Evolutionary conservation across 2,888 invertebrate genomes (phyloP).

Genomic region (Lepidochitona cinerea): DNA sequence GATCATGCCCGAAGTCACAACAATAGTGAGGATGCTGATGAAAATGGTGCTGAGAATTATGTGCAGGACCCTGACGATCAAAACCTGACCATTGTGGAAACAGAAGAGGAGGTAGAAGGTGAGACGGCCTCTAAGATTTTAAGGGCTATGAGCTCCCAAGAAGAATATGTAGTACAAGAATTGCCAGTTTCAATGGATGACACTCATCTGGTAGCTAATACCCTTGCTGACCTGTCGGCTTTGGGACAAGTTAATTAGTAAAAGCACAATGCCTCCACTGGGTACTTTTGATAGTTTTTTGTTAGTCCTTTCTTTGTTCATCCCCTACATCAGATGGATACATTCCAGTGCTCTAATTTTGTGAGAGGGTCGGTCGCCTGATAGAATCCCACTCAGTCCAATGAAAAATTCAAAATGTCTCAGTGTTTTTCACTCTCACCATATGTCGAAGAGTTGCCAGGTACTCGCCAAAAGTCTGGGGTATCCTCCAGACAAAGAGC

Average conservation of each 20-base stretch:
- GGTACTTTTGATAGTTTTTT: no score
- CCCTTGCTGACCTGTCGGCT: conserved; percentile 23
- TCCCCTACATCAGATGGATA: background rate
- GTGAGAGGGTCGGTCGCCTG: background rate
- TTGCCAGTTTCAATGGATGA: conserved; percentile 5
- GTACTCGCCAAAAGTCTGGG: no score
- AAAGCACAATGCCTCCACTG: no score
- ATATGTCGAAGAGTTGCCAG: no score
- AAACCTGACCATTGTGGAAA: background rate
- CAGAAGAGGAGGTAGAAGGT: background rate
- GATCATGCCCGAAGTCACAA: conserved; percentile 14
- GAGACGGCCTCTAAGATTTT: conserved; percentile 5
- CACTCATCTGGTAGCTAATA: conserved; percentile 22
- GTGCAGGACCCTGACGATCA: background rate
- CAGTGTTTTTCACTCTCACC: no score
- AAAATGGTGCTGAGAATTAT: background rate
- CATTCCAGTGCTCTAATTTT: background rate
- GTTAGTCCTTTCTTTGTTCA: no score
- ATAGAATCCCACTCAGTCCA: no score
- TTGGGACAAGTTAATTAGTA: no score
- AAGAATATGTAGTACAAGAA: conserved; percentile 5
- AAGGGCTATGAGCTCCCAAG: background rate
- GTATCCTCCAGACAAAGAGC: no score
- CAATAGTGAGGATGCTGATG: background rate
- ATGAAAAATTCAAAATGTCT: no score